Percentiles rank a stretch among this genome's conserved stretches.
Conservation (phyloP, 1,140 invertebrate species). For the Caerostris darwini region DNA sequence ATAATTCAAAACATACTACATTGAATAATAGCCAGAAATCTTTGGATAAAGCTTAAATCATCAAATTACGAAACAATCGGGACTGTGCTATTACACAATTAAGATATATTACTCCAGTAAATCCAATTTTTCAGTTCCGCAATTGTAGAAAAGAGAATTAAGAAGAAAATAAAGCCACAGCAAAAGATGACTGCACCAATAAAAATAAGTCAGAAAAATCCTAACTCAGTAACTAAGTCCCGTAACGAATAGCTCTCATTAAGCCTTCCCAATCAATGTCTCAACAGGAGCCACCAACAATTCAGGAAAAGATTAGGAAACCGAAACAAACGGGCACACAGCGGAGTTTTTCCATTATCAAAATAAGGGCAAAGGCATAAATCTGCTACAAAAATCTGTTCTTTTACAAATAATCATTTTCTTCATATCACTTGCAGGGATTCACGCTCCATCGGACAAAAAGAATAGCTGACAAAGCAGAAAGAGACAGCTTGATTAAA, state of each 20-base stretch:
- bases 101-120: not conserved
- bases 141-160: not conserved
- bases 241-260: constrained; percentile 42
- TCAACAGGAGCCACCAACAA: not conserved
- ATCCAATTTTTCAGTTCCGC: not conserved
- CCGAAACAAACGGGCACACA: constrained; percentile 9
- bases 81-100: not conserved
- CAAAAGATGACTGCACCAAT: not conserved
- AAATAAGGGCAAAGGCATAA: constrained; percentile 28
- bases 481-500: constrained; percentile 71
- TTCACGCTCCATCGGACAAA: constrained; percentile 30
- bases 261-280: constrained; percentile 35
- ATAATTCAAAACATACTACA: no score
- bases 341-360: constrained; percentile 30
- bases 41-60: not conserved
- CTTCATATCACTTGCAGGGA: constrained; percentile 73
- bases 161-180: not conserved
- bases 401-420: constrained; percentile 75
- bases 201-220: not conserved
- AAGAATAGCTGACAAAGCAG: constrained; percentile 69
- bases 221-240: not conserved
- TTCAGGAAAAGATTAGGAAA: constrained; percentile 39
- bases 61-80: not conserved
- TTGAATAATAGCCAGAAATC: no score
- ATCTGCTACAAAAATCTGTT: constrained; percentile 61